A percentile compares a stretch with the other conserved stretches of the same genome.
Conservation (phyloP, 2,113 vertebrate genomes). For the Muntiacus muntjak region DNA sequence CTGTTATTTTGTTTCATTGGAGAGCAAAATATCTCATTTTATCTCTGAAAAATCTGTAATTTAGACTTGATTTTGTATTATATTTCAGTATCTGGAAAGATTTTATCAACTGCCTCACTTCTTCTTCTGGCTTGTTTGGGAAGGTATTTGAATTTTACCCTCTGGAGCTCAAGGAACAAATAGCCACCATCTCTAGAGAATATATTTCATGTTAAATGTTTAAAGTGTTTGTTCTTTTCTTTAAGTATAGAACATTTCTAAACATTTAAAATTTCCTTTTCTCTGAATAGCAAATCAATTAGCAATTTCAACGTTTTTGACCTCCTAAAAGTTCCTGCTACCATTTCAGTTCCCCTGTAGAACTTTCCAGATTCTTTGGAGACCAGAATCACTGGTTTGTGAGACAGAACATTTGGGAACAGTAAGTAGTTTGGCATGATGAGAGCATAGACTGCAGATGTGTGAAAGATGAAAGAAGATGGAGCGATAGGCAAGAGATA, state of each 20-base stretch:
- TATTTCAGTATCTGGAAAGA: not conserved
- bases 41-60: slow-evolving; percentile 5
- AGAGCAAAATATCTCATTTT: not conserved
- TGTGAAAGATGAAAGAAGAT: not conserved
- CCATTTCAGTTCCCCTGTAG: not conserved
- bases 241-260: slow-evolving; percentile 13
- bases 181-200: not conserved
- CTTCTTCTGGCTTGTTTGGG: not conserved
- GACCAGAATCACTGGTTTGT: not conserved
- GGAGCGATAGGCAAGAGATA: not conserved
- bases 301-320: not conserved
- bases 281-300: not conserved
- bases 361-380: not conserved
- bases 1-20: not conserved
- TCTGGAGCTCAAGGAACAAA: not conserved
- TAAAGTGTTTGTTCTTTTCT: slow-evolving; percentile 9
- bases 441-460: not conserved
- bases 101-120: not conserved
- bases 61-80: slow-evolving; percentile 10
- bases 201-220: not conserved
- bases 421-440: not conserved
- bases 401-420: not conserved
- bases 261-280: not conserved
- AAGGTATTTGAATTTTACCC: not conserved
- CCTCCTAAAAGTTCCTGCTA: not conserved